Base-by-base conservation (phyloP, 2,888 invertebrate genomes). In the Bibio marci region DNA sequence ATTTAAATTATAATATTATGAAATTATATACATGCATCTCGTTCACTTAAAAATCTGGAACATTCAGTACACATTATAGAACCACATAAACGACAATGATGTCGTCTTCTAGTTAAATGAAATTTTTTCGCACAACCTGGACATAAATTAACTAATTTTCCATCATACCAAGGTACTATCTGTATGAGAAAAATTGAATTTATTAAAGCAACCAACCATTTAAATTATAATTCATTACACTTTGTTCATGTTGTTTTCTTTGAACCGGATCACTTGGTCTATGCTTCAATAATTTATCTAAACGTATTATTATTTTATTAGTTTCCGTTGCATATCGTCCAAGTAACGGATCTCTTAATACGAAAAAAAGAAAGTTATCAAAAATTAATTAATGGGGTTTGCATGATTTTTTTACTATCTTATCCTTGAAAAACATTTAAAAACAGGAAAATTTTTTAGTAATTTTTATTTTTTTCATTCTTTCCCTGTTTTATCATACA, bases 61-160 rank as follows among this genome's bases (percentile, higher is more conserved):
- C 95, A 95, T 49, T 81, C 79, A 55, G 87, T 74, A 57, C 95
- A 95, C 70, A 94, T 80, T 43, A 95, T 78, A 41, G 85, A 81
- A 1, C 95, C 95, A 57, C 90, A 97, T 4, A 97, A 69, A 44
- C 95, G 69, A 55, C 98, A 98, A 62, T 98, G 98, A 62, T 98
- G 97, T 57, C 92, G 86, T 46, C 97, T 67, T 42, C 88, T 67
- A 0, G 90, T 78, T 41, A 92, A 62, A 51, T 82, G 80, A 61
- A 98, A 98, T 34, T 76, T 69, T 54, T 79, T 78, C 1, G 90
- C 85, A 65, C 98, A 98, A 47, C 76, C 80, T 0, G 91, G 90
- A 57, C 97, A 98, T 8, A 87, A 63, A 44, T 79, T 80, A 1
- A 91, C 92, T 39, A 82, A 82, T 35, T 75, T 75, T 27, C 97